Percentiles rank a stretch among this genome's conserved stretches.
Evolutionary conservation across 2,797 vertebrate genomes (phyloP).

Genomic region (Okamejei kenojei): DNA sequence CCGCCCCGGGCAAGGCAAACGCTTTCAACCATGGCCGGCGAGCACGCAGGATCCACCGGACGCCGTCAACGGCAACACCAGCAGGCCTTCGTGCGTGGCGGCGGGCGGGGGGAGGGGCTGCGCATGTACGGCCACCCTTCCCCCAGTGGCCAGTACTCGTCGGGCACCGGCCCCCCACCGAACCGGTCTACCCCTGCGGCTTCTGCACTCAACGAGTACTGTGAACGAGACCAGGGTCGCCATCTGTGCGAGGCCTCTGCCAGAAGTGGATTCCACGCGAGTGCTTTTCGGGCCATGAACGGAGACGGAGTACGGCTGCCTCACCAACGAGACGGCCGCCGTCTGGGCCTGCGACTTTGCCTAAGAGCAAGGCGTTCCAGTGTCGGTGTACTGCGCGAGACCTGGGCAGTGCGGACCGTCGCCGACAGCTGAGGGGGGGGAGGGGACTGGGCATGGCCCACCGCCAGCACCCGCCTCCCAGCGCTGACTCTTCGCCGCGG

Average conservation of each 20-base stretch:
- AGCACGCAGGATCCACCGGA: too few species aligned
- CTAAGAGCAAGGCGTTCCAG: constrained; percentile 98
- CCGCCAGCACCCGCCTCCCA: neutral
- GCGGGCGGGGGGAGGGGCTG: too few species aligned
- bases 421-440: constrained; percentile 81
- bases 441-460: too few species aligned
- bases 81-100: too few species aligned
- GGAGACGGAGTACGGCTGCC: constrained; percentile 85
- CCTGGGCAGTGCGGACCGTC: constrained; percentile 85
- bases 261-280: constrained; percentile 97
- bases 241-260: constrained; percentile 95
- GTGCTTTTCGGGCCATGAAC: constrained; percentile 93
- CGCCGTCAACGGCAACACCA: too few species aligned
- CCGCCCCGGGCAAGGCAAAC: too few species aligned
- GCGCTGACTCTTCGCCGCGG: neutral
- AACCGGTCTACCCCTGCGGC: constrained; percentile 73
- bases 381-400: constrained; percentile 90
- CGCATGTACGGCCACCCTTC: neutral
- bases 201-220: constrained; percentile 84
- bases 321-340: constrained; percentile 84
- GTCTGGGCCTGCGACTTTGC: constrained; percentile 98
- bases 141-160: neutral
- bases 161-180: constrained; percentile 46
- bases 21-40: too few species aligned
- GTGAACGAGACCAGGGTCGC: constrained; percentile 97